Evolutionary conservation across 2,888 invertebrate species (phyloP), one percentile per base, ranked within the genome.

Genomic region (Aquatica leii): DNA sequence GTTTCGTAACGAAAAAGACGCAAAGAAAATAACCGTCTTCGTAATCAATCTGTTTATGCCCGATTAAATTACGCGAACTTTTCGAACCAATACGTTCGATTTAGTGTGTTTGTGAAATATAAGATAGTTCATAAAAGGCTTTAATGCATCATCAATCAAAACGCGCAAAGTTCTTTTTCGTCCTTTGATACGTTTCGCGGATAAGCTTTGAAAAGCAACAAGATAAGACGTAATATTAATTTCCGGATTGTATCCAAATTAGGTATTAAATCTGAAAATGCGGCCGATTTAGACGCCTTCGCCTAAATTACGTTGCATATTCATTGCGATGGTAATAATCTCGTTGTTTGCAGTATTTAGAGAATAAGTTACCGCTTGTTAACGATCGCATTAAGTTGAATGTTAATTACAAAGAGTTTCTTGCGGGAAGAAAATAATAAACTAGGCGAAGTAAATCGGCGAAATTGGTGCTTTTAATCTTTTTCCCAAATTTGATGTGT

Each of bases 301-400:
- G 59, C 55, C 59, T 59, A 63, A 63, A 63, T 63, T 63, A 59
- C 50, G 59, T 63, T 63, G 62, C 58, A 63, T 63, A 63, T 63
- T 63, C 62, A 63, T 63, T 54, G 43, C 63, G 59, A 55, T 37
- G 55, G 59, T 59, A 63, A 63, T 63, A 63, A 63, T 63, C 63
- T 37, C 21, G 49, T 59, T 63, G 63, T 63, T 63, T 50, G 20
- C 55, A 37, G 59, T 50, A 63, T 63, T 63, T 59, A 51, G 41
- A 12, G 59, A 59, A 59, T 63, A 59, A 59, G 41, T 60, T 59
- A 20, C 54, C 43, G 18, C 59, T 46, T 52, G 59, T 34, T 46
- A 54, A 59, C 53, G 53, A 57, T 62, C 58, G 58, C 53, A 58
- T 53, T 41, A 60, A 41, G 48, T 21, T 35, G 14, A 54, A 60